Evolutionary conservation across 2,797 vertebrate species (phyloP).

Genomic region (Falco concolor): DNA sequence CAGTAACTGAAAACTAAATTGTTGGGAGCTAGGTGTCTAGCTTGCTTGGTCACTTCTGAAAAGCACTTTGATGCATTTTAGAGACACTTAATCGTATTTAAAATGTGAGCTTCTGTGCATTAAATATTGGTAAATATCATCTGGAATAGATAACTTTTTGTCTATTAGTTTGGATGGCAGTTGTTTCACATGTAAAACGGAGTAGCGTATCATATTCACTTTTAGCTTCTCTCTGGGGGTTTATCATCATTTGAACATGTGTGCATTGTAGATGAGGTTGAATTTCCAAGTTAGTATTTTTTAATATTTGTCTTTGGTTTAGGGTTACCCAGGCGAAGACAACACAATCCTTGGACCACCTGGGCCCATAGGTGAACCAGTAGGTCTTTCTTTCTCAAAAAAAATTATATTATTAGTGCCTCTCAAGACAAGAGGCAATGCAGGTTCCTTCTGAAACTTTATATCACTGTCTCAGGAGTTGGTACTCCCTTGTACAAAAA

Average conservation of each 20-base stretch:
- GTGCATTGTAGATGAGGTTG: background rate
- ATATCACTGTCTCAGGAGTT: background rate
- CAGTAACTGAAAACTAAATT: background rate
- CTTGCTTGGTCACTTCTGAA: background rate
- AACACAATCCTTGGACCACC: conserved; percentile 84
- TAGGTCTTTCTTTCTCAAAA: conserved; percentile 91
- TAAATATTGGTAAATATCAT: background rate
- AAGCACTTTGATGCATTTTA: background rate
- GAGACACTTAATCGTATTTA: background rate
- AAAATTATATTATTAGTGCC: conserved; percentile 55
- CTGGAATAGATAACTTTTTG: background rate
- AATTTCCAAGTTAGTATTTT: background rate
- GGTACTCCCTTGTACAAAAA: background rate
- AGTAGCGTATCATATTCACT: background rate
- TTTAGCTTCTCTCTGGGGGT: background rate
- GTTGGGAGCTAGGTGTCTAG: background rate
- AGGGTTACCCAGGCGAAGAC: conserved; percentile 95
- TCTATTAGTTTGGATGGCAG: background rate
- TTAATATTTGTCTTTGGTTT: conserved; percentile 40
- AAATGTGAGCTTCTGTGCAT: background rate
- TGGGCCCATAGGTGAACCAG: conserved; percentile 99
- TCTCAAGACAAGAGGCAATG: background rate
- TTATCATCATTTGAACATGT: background rate
- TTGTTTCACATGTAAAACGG: background rate
- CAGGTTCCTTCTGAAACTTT: background rate